A percentile compares a stretch with the other conserved stretches of the same genome.
These are phyloP conservation scores for Chinchilla lanigera DNA, from an alignment of 2,113 vertebrate genomes.

Conservation along the genomic window DNA sequence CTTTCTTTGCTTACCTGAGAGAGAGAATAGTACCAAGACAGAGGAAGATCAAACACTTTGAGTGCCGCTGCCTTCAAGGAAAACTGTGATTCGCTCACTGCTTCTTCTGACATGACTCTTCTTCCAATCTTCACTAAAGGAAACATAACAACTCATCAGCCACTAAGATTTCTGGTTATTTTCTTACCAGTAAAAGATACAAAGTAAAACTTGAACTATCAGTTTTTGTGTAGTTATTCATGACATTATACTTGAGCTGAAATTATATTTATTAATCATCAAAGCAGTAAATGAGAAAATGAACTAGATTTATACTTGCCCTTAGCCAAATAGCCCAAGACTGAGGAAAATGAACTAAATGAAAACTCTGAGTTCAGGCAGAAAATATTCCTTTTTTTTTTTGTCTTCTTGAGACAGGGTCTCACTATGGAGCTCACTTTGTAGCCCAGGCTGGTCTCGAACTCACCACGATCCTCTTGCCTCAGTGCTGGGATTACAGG, in stretches of 20 bases:
- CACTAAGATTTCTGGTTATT: conserved; percentile 45
- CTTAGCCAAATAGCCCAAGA: not conserved
- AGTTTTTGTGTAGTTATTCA: not conserved
- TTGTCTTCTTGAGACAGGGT: too few relatives aligned
- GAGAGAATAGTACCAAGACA: conserved; percentile 91
- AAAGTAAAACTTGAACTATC: conserved; percentile 20
- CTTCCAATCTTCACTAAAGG: conserved; percentile 84
- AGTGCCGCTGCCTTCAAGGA: conserved; percentile 89
- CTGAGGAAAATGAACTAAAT: not conserved
- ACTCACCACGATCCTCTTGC: too few relatives aligned
- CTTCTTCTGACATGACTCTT: conserved; percentile 92
- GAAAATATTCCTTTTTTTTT: not conserved
- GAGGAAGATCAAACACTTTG: conserved; percentile 91
- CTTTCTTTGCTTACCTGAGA: conserved; percentile 88
- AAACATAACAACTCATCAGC: conserved; percentile 70
- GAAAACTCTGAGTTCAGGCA: not conserved
- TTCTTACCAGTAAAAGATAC: conserved; percentile 59
- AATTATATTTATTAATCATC: conserved; percentile 17
- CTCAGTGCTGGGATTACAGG: too few relatives aligned
- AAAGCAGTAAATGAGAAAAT: conserved; percentile 35
- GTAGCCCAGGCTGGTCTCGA: too few relatives aligned
- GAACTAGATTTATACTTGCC: not conserved
- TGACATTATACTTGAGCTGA: not conserved
- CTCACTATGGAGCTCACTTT: too few relatives aligned
- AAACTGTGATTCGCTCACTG: conserved; percentile 85